phyloP scores from a whole-genome alignment of 2,797 vertebrate species.

The Pterois miles region DNA sequence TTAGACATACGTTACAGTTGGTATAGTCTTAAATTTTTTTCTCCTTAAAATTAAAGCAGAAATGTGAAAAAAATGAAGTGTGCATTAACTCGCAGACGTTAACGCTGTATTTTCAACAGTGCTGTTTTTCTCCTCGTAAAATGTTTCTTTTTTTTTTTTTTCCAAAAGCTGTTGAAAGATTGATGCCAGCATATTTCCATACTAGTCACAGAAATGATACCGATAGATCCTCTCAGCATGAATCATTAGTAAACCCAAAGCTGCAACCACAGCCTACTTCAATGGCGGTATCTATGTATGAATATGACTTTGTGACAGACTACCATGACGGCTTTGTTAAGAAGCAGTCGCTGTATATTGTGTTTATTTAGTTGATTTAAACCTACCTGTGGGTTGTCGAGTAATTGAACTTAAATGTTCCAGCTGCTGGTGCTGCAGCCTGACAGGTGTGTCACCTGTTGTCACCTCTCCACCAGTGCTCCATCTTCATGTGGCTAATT shows the following conservation, averaged over 20 bases:
- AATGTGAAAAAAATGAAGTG: not conserved
- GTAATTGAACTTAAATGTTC: conserved; percentile 11
- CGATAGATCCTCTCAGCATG: conserved; percentile 33
- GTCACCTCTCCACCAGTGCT: conserved; percentile 31
- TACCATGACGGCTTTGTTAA: not conserved
- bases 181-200: not conserved
- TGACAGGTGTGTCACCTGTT: conserved; percentile 37
- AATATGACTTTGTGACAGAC: not conserved
- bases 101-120: not conserved
- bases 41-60: not conserved
- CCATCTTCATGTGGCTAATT: conserved; percentile 68
- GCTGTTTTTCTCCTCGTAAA: not conserved
- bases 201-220: not conserved
- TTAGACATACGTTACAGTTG: not conserved
- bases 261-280: conserved; percentile 23
- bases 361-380: not conserved
- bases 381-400: not conserved
- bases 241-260: conserved; percentile 44
- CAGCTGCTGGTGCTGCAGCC: conserved; percentile 42
- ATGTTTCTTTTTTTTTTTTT: not conserved
- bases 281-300: not conserved
- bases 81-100: not conserved
- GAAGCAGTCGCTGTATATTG: not conserved
- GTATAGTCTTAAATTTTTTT: not conserved
- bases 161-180: not conserved